phyloP scores from a whole-genome alignment of 1,140 invertebrate species.

The Drosophila tristis region DNA sequence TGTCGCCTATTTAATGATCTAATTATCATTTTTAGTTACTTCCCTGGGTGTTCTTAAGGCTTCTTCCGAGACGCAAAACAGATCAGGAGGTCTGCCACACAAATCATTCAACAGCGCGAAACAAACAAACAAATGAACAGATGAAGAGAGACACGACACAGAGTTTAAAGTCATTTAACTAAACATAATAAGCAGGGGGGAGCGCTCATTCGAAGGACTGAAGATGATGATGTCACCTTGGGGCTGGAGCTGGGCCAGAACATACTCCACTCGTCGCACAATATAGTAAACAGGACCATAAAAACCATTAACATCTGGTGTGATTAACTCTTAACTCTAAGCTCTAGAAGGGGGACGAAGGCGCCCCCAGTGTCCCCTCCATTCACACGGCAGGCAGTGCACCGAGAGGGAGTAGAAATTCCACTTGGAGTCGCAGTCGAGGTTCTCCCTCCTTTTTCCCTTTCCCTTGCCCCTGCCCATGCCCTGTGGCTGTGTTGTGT shows the following conservation, averaged over 20 bases:
- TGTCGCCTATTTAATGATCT: too few species aligned
- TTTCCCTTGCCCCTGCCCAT: slow-evolving; percentile 49
- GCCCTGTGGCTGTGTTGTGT: slow-evolving; percentile 35
- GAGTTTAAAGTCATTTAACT: slow-evolving; percentile 54
- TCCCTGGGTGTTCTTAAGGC: too few species aligned
- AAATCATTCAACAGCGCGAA: slow-evolving; percentile 66
- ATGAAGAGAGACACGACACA: slow-evolving; percentile 14
- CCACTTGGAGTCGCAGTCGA: slow-evolving; percentile 19
- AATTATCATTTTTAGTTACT: too few species aligned
- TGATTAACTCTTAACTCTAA: slow-evolving; percentile 78
- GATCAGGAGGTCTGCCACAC: slow-evolving; percentile 15
- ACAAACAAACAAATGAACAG: slow-evolving; percentile 60
- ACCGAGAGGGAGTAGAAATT: slow-evolving; percentile 28
- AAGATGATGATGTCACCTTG: slow-evolving; percentile 69
- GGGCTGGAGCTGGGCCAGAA: slow-evolving; percentile 6
- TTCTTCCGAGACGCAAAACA: too few species aligned
- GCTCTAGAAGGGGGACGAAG: slow-evolving; percentile 44
- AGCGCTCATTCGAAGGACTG: slow-evolving; percentile 8
- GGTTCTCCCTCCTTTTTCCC: slow-evolving; percentile 30
- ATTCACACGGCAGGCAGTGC: slow-evolving; percentile 72
- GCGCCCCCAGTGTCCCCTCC: slow-evolving; percentile 50
- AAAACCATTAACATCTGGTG: slow-evolving; percentile 83
- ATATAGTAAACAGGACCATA: slow-evolving; percentile 75
- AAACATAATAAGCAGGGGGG: slow-evolving; percentile 26
- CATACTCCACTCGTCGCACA: not conserved